These are phyloP conservation scores for Amphiprion percula DNA, from an alignment of 2,113 vertebrate species.

Conservation along the genomic window DNA sequence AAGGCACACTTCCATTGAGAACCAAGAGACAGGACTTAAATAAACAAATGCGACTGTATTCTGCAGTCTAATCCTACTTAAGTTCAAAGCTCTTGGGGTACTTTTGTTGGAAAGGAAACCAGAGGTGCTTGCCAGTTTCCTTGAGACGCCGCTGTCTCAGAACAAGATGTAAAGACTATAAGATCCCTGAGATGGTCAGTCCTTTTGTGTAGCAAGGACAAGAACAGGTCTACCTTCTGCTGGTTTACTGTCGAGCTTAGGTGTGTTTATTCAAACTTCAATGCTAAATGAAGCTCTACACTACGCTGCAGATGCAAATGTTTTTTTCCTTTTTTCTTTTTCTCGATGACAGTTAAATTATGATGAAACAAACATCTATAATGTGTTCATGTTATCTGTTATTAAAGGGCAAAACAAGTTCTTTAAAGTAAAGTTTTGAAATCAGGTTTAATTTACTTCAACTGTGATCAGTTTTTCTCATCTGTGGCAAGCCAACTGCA, in stretches of 20 bases:
- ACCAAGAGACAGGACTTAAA: conserved; percentile 29
- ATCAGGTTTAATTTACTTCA: background rate
- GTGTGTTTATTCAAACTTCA: conserved; percentile 8
- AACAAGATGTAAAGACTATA: conserved; percentile 47
- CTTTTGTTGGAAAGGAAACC: conserved; percentile 59
- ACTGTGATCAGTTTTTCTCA: background rate
- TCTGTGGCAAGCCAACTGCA: background rate
- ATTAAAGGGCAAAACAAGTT: no score
- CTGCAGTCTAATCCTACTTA: conserved; percentile 69
- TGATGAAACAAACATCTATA: conserved; percentile 38
- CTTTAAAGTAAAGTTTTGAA: no score
- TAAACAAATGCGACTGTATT: conserved; percentile 64
- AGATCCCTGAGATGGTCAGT: conserved; percentile 33
- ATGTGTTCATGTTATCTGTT: conserved; percentile 1
- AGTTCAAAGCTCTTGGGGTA: conserved; percentile 65
- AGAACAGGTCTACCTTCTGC: conserved; percentile 26
- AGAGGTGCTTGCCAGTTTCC: conserved; percentile 53
- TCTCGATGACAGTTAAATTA: conserved; percentile 18
- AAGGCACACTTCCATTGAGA: conserved; percentile 33
- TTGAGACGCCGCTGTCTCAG: conserved; percentile 31
- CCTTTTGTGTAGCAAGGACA: conserved; percentile 66
- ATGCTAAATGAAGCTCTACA: background rate
- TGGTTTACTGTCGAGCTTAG: conserved; percentile 11
- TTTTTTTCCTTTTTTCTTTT: background rate
- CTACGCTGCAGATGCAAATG: no score